Evolutionary conservation across 1,140 invertebrate genomes (phyloP), one percentile per base, ranked within the genome.

Genomic region (Micrasema minimum): DNA sequence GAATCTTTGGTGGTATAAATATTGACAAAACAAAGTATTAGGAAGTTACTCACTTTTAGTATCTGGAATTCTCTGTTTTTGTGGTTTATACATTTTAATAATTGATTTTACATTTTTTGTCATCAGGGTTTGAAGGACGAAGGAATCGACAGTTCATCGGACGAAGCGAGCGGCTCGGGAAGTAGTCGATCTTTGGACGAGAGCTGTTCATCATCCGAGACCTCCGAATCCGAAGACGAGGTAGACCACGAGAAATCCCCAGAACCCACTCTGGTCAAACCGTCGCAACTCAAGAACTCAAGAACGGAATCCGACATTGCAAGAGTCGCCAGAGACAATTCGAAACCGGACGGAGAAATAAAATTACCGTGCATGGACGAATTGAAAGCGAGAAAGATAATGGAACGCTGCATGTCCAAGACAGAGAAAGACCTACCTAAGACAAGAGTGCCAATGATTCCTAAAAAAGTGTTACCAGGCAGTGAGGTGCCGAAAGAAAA

Each of bases 81-180:
- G 43, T 14, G 1, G 6, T 45, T 45, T 45, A 14, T 14, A 16
- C 43, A 45, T 45, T 45, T 45, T 16, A 45, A 45, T 14, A 18
- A 50, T 4, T 18, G 20, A 5, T 18, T 50, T 57, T 57, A 12
- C 2, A 18, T 35, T 0, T 66, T 57, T 41, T 50, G 46, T 64
- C 35, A n/a, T 1, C 76, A 84, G 83, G 83, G 83, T 73, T 77
- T 85, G 2, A 84, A 84, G 76, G 84, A 84, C 69, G 82, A 84
- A 77, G 82, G 82, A 43, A 85, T 84, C 51, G 82, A 84, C 71
- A 84, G 82, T 76, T 85, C 83, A 14, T 85, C 83, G 12, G 83
- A 84, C 51, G 83, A 85, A 48, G 82, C 83, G 55, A 81, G 82
- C 5, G 79, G 73, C 7, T 82, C 83, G 1, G 78, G 80, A 7